phyloP scores from a whole-genome alignment of 37 sponge, comb jelly and placozoan species.

The Oopsacas minuta region DNA sequence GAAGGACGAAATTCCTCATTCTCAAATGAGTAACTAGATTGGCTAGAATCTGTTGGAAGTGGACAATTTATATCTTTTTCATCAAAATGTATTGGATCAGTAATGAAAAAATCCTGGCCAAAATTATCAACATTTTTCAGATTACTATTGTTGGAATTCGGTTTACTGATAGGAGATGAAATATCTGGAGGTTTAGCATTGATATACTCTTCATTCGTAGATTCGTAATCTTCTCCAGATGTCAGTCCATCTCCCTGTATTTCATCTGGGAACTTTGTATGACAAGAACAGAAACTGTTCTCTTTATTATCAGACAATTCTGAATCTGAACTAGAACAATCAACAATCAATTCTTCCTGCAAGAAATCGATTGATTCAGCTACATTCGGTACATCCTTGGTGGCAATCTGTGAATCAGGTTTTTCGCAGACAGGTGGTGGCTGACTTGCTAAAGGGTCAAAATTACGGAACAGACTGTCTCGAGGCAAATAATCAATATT shows the following conservation, averaged over 20 bases:
- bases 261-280: neutral
- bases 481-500: neutral
- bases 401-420: neutral
- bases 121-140: neutral
- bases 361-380: neutral
- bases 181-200: neutral
- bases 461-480: neutral
- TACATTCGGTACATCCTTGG: neutral
- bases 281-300: constrained; percentile 11
- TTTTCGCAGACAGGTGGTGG: neutral
- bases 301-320: neutral
- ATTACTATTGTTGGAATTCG: neutral
- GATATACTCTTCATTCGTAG: neutral
- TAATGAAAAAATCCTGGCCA: neutral
- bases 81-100: neutral
- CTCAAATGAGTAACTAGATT: neutral
- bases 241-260: neutral
- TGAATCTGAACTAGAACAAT: neutral
- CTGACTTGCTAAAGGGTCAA: neutral
- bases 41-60: neutral
- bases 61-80: neutral
- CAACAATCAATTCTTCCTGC: neutral
- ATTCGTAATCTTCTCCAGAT: neutral
- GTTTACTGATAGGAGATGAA: neutral
- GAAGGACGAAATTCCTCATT: constrained; percentile 17